phyloP scores from a whole-genome alignment of 2,113 vertebrate species.

The Tautogolabrus adspersus region DNA sequence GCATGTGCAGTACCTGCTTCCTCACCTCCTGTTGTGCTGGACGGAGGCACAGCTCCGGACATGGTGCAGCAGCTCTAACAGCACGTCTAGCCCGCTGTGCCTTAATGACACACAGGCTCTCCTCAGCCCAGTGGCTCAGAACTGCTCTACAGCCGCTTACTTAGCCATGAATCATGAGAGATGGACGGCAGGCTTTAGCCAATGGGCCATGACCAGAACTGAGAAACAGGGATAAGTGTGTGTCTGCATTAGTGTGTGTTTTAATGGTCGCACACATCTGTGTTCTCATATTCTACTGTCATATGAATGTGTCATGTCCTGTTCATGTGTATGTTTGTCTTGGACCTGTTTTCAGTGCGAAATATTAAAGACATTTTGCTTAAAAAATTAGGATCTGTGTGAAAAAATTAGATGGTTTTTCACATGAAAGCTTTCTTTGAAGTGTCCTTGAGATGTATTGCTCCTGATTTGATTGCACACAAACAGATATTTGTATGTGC shows the following conservation, averaged over 20 bases:
- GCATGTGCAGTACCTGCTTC: slow-evolving; percentile 44
- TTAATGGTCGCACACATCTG: slow-evolving; percentile 48
- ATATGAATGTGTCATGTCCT: slow-evolving; percentile 38
- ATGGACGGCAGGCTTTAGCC: slow-evolving; percentile 71
- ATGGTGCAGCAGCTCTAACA: slow-evolving; percentile 52
- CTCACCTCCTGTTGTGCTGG: slow-evolving; percentile 30
- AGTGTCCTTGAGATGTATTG: slow-evolving; percentile 22
- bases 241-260: slow-evolving; percentile 37
- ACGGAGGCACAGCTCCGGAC: slow-evolving; percentile 30
- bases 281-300: slow-evolving; percentile 39
- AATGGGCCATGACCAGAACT: slow-evolving; percentile 76
- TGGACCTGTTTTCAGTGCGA: not conserved
- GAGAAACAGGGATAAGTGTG: slow-evolving; percentile 59
- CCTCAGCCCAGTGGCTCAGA: slow-evolving; percentile 75
- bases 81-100: slow-evolving; percentile 63
- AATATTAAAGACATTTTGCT: slow-evolving; percentile 1
- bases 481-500: slow-evolving; percentile 1
- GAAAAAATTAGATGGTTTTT: slow-evolving; percentile 5
- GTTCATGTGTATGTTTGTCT: slow-evolving; percentile 26
- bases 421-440: slow-evolving; percentile 20
- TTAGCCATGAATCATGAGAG: slow-evolving; percentile 76
- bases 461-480: slow-evolving; percentile 35
- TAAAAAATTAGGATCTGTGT: not conserved
- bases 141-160: slow-evolving; percentile 73
- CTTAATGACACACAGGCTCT: slow-evolving; percentile 76